Conservation (phyloP, 2,113 vertebrate species). For the Rhipidura dahli region DNA sequence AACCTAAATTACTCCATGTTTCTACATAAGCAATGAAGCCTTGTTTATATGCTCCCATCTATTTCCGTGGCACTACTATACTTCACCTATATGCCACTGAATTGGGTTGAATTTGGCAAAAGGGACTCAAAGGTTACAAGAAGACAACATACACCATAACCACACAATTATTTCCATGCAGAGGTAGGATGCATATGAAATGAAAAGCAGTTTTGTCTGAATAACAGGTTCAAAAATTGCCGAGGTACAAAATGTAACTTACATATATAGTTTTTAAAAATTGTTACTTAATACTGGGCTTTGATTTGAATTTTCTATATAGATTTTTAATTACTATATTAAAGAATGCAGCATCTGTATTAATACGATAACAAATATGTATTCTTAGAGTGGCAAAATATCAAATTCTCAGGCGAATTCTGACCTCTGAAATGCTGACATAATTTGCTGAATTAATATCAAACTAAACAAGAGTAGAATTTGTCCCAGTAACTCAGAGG, state of each 20-base stretch:
- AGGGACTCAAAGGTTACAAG: neutral
- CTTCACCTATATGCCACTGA: neutral
- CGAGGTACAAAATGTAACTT: neutral
- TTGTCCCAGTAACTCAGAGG: neutral
- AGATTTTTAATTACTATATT: neutral
- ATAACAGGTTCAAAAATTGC: neutral
- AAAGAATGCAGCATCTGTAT: neutral
- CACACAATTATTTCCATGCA: neutral
- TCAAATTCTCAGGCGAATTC: neutral
- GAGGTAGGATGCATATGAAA: neutral
- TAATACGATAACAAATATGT: neutral
- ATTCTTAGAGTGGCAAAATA: neutral
- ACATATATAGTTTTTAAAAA: neutral
- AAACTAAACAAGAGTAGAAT: neutral
- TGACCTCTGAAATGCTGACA: neutral
- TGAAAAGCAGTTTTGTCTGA: neutral
- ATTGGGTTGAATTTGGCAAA: neutral
- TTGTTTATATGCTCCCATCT: neutral
- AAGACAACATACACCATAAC: neutral
- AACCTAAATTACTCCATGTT: neutral
- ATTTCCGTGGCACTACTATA: neutral
- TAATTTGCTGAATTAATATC: neutral
- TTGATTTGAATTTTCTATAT: neutral
- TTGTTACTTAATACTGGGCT: neutral
- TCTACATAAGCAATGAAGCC: neutral